Evolutionary conservation across 2,797 vertebrate genomes (phyloP).

Genomic region (Manis pentadactyla): DNA sequence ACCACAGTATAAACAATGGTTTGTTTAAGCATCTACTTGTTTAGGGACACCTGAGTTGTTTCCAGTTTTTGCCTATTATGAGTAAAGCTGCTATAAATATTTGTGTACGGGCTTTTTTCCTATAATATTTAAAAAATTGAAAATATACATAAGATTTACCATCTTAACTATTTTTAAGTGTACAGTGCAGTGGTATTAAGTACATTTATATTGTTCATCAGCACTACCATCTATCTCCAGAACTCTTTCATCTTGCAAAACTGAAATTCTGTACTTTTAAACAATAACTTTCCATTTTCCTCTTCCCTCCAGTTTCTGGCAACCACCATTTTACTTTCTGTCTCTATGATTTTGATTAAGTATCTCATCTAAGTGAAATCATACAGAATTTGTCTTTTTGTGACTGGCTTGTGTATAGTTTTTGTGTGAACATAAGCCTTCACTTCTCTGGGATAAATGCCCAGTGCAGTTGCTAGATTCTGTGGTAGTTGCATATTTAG

Average conservation of each 20-base stretch:
- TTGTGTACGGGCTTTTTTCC: not conserved
- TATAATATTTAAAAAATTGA: not conserved
- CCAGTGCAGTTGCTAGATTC: not conserved
- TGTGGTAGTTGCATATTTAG: not conserved
- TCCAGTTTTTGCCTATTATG: not conserved
- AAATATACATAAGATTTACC: not conserved
- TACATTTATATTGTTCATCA: not conserved
- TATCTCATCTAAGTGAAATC: not conserved
- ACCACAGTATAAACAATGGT: not conserved
- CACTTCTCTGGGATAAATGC: not conserved
- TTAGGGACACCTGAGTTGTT: not conserved
- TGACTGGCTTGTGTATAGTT: not conserved
- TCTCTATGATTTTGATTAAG: not conserved
- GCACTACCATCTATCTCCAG: not conserved
- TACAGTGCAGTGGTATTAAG: not conserved
- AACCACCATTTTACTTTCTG: not conserved
- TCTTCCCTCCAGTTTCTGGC: too few species aligned
- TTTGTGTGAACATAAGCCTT: not conserved
- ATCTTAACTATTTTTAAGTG: not conserved
- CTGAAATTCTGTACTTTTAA: not conserved
- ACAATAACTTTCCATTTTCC: not conserved
- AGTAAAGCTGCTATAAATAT: not conserved
- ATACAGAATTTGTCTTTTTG: not conserved
- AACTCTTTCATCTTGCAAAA: not conserved
- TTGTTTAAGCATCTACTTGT: constrained; percentile 13